phyloP scores from a whole-genome alignment of 2,113 vertebrate genomes.

The Cromileptes altivelis region DNA sequence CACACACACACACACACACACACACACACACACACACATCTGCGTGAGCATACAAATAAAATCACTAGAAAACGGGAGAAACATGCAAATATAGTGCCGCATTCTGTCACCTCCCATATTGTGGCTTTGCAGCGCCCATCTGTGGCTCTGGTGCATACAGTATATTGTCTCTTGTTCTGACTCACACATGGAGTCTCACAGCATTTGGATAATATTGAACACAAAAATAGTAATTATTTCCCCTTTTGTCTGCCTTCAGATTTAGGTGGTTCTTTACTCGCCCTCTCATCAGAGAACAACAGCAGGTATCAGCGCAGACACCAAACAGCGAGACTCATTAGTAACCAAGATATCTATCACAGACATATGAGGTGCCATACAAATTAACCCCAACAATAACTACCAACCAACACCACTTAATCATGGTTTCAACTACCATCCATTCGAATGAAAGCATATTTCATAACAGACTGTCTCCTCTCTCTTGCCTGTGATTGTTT shows the following conservation, averaged over 20 bases:
- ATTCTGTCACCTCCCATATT: slow-evolving; percentile 30
- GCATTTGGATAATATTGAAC: slow-evolving; percentile 20
- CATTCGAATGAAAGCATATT: slow-evolving; percentile 4
- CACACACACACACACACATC: slow-evolving; percentile 52
- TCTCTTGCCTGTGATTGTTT: slow-evolving; percentile 9
- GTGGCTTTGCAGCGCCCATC: slow-evolving; percentile 22
- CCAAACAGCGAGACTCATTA: slow-evolving; percentile 85
- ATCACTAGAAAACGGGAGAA: neutral
- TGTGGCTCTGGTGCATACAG: slow-evolving; percentile 12
- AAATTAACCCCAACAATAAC: slow-evolving; percentile 86
- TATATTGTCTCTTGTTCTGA: slow-evolving; percentile 7
- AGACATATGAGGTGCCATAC: slow-evolving; percentile 77
- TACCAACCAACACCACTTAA: slow-evolving; percentile 78
- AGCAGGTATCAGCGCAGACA: slow-evolving; percentile 80
- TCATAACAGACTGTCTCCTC: slow-evolving; percentile 7
- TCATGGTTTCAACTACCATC: slow-evolving; percentile 59
- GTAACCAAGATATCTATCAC: slow-evolving; percentile 81
- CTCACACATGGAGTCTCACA: slow-evolving; percentile 10
- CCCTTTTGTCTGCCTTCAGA: slow-evolving; percentile 22
- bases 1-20: slow-evolving; percentile 44
- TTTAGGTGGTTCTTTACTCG: slow-evolving; percentile 49
- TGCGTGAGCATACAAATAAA: slow-evolving; percentile 48
- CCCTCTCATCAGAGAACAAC: slow-evolving; percentile 63
- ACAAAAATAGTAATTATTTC: slow-evolving; percentile 49
- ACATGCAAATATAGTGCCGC: slow-evolving; percentile 21